Evolutionary conservation across 2,113 vertebrate genomes (phyloP), one percentile per base, ranked within the genome.

Genomic region (Mesitornis unicolor): DNA sequence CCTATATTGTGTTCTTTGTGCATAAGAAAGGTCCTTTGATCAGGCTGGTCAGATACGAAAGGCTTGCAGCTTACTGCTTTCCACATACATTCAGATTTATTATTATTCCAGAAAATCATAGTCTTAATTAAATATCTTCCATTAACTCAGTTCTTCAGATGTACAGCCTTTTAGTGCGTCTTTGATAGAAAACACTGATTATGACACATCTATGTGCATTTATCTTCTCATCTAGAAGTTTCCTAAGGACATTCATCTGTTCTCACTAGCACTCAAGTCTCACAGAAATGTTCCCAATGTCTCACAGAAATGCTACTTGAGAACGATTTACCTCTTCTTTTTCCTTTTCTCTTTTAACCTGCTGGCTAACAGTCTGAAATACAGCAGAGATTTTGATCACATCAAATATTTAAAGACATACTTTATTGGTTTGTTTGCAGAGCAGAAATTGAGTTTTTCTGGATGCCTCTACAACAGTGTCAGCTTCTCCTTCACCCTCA

Each of bases 81-180:
- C 53, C 31, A 31, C 45, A n/a, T 31, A 29, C 63, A 13, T 57
- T 94, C 75, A 77, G 40, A 91, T 91, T 85, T 93, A 76, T 95
- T 93, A 77, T 94, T 80, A 68, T 47, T 33, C 63, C 64, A 88
- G 60, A 63, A 94, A 95, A 92, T 78, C 83, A 69, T 40, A 65
- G 85, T 59, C 87, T 95, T 96, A 91, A 96, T 97, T 96, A 90
- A 97, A 93, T 95, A 42, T 69, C 68, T 93, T 81, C 68, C 64
- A 48, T 84, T 90, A 91, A 53, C 38, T 86, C 43, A 21, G 31
- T 68, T 87, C 91, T 93, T 91, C 85, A 97, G 84, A 90, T 51
- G 68, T 70, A 40, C 59, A 83, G 59, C 35, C 61, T 91, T 94
- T 95, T 76, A 65, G 68, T 20, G 5, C 29, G 87, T 84, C 94